Conservation (phyloP, 2,797 vertebrate genomes). For the Peromyscus melanophrys region DNA sequence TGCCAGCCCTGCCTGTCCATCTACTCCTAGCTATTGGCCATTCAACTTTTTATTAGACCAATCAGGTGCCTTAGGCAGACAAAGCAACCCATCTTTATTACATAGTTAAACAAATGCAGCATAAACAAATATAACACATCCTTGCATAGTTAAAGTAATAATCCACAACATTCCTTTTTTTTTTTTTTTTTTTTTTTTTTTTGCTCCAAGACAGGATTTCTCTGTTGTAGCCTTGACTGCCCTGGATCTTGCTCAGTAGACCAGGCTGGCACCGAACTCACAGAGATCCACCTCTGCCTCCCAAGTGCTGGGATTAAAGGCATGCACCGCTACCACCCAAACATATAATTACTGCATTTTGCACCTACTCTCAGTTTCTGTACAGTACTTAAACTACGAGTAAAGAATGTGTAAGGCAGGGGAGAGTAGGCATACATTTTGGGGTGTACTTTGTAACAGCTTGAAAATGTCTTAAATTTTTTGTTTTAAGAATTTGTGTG, state of each 20-base stretch:
- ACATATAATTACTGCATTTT: neutral
- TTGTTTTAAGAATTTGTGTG: slow-evolving; percentile 59
- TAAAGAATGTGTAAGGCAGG: neutral
- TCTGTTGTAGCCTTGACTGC: neutral
- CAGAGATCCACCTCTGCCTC: neutral
- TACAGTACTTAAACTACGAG: neutral
- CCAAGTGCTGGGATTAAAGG: neutral
- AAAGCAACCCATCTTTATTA: too few species aligned
- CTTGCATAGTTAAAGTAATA: too few species aligned
- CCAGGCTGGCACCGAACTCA: neutral
- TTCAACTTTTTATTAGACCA: too few species aligned
- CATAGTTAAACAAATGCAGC: too few species aligned
- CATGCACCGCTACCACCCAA: neutral
- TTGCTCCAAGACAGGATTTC: neutral
- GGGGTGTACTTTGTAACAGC: slow-evolving; percentile 2
- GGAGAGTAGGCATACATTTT: neutral
- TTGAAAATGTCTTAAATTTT: slow-evolving; percentile 56
- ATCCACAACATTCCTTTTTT: too few species aligned
- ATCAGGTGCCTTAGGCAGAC: too few species aligned
- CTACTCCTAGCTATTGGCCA: too few species aligned
- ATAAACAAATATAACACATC: too few species aligned
- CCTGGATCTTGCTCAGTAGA: neutral
- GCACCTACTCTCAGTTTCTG: neutral
- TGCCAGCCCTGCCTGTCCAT: too few species aligned
- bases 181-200: too few species aligned